A percentile compares a stretch with the other conserved stretches of the same genome.
These are phyloP conservation scores for Chrysina gloriosa DNA, from an alignment of 2,888 invertebrate species.

Conservation along the genomic window DNA sequence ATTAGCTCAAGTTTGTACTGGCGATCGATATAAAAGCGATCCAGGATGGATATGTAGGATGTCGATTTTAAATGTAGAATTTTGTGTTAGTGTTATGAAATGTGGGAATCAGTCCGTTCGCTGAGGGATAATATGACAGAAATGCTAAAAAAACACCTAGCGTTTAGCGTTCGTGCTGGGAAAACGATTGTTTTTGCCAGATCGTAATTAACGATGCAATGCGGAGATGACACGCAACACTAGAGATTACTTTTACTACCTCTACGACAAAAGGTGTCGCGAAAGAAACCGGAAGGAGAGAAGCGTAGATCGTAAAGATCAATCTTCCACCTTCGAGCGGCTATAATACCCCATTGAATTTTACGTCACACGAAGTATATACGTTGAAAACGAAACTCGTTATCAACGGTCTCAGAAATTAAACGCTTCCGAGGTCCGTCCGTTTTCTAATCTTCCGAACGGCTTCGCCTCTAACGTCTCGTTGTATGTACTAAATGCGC, in stretches of 20 bases:
- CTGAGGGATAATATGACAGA: neutral
- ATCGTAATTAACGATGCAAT: constrained; percentile 21
- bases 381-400: constrained; percentile 27
- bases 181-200: constrained; percentile 28
- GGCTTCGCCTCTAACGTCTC: neutral
- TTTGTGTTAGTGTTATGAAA: constrained; percentile 17
- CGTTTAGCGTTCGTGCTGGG: neutral
- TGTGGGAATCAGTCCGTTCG: constrained; percentile 11
- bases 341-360: neutral
- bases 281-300: neutral
- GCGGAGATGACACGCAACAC: constrained; percentile 1
- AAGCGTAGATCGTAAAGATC: neutral
- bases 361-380: neutral
- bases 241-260: constrained; percentile 6
- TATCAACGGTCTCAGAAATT: neutral
- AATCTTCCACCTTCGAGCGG: neutral
- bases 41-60: too few species aligned
- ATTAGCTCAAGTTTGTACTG: too few species aligned
- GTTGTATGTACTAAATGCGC: neutral
- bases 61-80: constrained; percentile 18
- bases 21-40: too few species aligned
- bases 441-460: neutral
- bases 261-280: neutral
- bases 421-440: constrained; percentile 9
- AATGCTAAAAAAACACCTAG: neutral